A percentile compares a stretch with the other conserved stretches of the same genome.
phyloP scores from a whole-genome alignment of 2,888 invertebrate genomes.

The Troides helena region DNA sequence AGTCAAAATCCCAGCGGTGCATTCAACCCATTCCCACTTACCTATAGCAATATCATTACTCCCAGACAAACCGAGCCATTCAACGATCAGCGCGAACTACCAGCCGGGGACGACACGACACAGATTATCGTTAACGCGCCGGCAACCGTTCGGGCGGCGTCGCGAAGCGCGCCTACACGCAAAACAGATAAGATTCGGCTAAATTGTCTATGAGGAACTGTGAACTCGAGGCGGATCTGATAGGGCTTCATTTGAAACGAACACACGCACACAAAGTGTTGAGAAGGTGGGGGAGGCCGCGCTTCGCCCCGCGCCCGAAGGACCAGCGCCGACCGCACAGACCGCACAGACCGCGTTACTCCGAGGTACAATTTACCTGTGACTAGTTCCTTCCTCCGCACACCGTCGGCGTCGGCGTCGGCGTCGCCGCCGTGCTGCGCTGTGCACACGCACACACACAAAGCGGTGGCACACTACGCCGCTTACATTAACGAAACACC shows the following conservation, averaged over 20 bases:
- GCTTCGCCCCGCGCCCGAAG: too few species aligned
- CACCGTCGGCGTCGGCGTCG: conserved; percentile 61
- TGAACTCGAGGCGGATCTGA: conserved; percentile 20
- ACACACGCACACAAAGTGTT: background rate
- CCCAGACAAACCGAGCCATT: conserved; percentile 12
- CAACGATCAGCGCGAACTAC: conserved; percentile 33
- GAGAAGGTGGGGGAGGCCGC: background rate
- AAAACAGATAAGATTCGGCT: conserved; percentile 16
- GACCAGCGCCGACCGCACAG: too few species aligned
- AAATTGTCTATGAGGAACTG: conserved; percentile 30
- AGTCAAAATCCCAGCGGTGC: background rate
- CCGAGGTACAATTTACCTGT: conserved; percentile 67
- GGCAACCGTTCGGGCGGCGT: conserved; percentile 38
- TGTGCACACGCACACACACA: too few species aligned
- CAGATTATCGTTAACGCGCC: conserved; percentile 49
- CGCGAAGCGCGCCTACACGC: conserved; percentile 2
- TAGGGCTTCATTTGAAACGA: conserved; percentile 11
- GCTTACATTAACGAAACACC: conserved; percentile 75
- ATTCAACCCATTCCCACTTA: conserved; percentile 35
- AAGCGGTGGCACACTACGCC: conserved; percentile 34
- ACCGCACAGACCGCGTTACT: conserved; percentile 38
- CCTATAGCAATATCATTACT: conserved; percentile 54
- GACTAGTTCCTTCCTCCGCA: conserved; percentile 69
- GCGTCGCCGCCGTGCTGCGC: conserved; percentile 51
- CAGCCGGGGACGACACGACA: conserved; percentile 72